A percentile compares a stretch with the other conserved stretches of the same genome.
Conservation (phyloP, 2,888 invertebrate genomes). For the Cantharis flavilabris region DNA sequence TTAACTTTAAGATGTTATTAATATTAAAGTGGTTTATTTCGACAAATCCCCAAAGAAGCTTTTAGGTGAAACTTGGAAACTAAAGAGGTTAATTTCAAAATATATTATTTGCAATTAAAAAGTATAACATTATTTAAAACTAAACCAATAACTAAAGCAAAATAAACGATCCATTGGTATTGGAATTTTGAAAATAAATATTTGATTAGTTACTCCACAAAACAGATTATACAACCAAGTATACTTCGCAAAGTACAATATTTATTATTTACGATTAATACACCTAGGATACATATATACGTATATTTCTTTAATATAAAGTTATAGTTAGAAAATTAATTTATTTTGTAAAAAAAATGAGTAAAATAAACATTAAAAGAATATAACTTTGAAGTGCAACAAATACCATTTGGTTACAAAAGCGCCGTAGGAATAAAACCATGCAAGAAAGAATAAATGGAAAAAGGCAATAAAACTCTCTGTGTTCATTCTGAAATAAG, state of each 20-base stretch:
- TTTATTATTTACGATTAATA: neutral
- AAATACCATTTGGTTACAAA: neutral
- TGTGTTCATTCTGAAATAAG: neutral
- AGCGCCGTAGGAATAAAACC: neutral
- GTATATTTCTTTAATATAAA: too few species aligned
- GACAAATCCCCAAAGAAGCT: neutral
- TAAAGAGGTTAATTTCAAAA: neutral
- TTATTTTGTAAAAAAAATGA: neutral
- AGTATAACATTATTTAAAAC: neutral
- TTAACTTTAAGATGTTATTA: neutral
- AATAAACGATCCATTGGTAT: neutral
- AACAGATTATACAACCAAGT: neutral
- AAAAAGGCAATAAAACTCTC: neutral
- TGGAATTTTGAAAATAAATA: neutral
- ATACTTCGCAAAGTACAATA: neutral
- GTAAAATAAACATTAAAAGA: neutral
- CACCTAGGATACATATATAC: too few species aligned
- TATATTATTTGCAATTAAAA: neutral
- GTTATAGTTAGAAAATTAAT: neutral
- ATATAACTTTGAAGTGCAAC: neutral
- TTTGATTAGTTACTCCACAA: neutral
- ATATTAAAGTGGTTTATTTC: neutral
- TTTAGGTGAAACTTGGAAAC: neutral
- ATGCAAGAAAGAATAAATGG: conserved; percentile 1
- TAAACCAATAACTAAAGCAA: neutral